phyloP scores from a whole-genome alignment of 2,888 invertebrate genomes.

The Pammene fasciana region DNA sequence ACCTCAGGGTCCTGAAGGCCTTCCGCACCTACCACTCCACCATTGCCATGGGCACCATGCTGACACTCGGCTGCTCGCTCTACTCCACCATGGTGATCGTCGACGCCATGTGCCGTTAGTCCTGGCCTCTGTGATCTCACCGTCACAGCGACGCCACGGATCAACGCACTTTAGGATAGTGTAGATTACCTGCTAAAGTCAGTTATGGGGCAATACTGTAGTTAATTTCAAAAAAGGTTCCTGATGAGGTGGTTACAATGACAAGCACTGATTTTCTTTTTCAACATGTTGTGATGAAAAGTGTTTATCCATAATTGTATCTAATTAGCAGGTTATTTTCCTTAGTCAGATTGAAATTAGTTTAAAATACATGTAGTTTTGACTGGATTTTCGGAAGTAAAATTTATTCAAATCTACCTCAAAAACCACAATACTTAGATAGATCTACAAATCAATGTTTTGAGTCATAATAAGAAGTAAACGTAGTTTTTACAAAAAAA shows the following conservation, averaged over 20 bases:
- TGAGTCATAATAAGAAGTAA: constrained; percentile 2
- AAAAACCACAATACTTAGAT: constrained; percentile 24
- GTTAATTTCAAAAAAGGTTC: neutral
- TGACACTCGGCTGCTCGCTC: constrained; percentile 74
- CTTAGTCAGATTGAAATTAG: neutral
- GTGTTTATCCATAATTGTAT: too few relatives aligned
- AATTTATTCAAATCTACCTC: constrained; percentile 36
- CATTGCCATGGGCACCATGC: constrained; percentile 92
- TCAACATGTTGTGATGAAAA: too few relatives aligned
- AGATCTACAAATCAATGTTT: constrained; percentile 3
- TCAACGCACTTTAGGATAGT: neutral
- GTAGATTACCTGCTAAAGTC: neutral
- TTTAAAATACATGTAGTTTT: constrained; percentile 6
- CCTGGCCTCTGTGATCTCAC: constrained; percentile 27
- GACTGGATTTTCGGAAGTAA: constrained; percentile 23
- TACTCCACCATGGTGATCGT: constrained; percentile 78
- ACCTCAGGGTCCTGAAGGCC: constrained; percentile 87
- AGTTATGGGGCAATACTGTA: neutral
- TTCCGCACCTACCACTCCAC: constrained; percentile 90
- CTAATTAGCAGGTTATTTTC: too few relatives aligned
- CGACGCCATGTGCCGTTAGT: constrained; percentile 72
- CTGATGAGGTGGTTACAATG: neutral
- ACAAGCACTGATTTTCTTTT: too few relatives aligned
- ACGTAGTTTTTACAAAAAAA: constrained; percentile 21
- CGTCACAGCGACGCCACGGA: constrained; percentile 25